phyloP scores from a whole-genome alignment of 2,888 invertebrate species.

The Aplocera efformata region DNA sequence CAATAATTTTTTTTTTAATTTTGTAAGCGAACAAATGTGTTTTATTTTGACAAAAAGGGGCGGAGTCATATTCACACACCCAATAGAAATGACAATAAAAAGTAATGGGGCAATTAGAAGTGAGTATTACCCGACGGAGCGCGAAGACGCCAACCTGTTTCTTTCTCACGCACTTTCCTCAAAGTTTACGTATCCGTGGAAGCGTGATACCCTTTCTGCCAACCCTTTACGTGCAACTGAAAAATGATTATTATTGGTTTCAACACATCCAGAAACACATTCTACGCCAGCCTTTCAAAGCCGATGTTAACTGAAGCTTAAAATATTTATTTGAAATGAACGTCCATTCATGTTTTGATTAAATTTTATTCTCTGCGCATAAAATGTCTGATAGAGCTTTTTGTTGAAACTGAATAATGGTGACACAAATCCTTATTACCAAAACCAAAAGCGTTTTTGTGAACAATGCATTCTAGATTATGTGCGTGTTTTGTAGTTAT shows the following conservation, averaged over 20 bases:
- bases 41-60: no score
- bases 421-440: no score
- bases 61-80: no score
- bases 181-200: slow-evolving; percentile 46
- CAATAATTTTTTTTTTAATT: no score
- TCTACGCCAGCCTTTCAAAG: slow-evolving; percentile 8
- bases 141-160: slow-evolving; percentile 55
- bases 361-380: slow-evolving; percentile 1
- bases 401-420: not conserved
- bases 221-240: slow-evolving; percentile 49
- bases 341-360: slow-evolving; percentile 1
- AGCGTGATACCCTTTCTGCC: slow-evolving; percentile 49
- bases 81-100: slow-evolving; percentile 57
- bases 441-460: not conserved
- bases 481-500: not conserved
- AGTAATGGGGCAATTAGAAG: slow-evolving; percentile 55
- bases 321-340: slow-evolving; percentile 2
- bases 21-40: no score
- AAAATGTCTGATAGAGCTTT: slow-evolving; percentile 3
- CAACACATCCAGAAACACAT: slow-evolving; percentile 9
- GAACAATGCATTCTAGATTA: not conserved
- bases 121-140: slow-evolving; percentile 44
- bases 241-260: slow-evolving; percentile 36
- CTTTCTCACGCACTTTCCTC: slow-evolving; percentile 60
- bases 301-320: slow-evolving; percentile 7